Evolutionary conservation across 2,888 invertebrate species (phyloP).

Genomic region (Zhengitettix transpicula): DNA sequence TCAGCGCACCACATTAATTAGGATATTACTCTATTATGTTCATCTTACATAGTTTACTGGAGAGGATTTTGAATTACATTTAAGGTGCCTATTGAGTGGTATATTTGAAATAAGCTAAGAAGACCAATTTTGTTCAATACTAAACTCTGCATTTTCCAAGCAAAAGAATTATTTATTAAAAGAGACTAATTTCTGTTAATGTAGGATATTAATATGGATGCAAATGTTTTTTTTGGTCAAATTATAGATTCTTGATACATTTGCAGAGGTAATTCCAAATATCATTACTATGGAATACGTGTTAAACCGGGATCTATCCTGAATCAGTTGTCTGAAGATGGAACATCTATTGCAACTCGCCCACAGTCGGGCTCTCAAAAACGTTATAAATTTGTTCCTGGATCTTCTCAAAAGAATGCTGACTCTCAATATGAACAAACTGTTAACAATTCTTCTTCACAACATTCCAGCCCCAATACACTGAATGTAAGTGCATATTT

Average conservation of each 20-base stretch:
- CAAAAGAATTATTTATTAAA: neutral
- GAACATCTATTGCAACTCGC: conserved; percentile 6
- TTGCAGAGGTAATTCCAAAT: conserved; percentile 86
- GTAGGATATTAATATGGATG: neutral
- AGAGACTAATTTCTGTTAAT: conserved; percentile 1
- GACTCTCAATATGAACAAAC: conserved; percentile 14
- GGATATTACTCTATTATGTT: no score
- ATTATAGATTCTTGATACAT: neutral
- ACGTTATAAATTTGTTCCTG: conserved; percentile 15
- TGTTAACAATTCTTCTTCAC: conserved; percentile 10
- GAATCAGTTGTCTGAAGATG: conserved; percentile 30
- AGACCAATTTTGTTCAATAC: no score
- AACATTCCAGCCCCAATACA: conserved; percentile 9
- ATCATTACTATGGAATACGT: conserved; percentile 99
- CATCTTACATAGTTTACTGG: no score
- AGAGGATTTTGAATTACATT: no score
- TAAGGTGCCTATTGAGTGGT: no score
- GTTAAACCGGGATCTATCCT: conserved; percentile 76
- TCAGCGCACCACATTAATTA: no score
- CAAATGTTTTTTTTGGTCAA: conserved; percentile 2
- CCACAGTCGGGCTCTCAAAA: conserved; percentile 7
- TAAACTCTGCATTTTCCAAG: no score
- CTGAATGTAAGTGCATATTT: no score
- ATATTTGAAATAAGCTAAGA: no score
- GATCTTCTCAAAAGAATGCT: conserved; percentile 14